Conservation (phyloP, 2,113 vertebrate genomes). For the Paradoxurus hermaphroditus region DNA sequence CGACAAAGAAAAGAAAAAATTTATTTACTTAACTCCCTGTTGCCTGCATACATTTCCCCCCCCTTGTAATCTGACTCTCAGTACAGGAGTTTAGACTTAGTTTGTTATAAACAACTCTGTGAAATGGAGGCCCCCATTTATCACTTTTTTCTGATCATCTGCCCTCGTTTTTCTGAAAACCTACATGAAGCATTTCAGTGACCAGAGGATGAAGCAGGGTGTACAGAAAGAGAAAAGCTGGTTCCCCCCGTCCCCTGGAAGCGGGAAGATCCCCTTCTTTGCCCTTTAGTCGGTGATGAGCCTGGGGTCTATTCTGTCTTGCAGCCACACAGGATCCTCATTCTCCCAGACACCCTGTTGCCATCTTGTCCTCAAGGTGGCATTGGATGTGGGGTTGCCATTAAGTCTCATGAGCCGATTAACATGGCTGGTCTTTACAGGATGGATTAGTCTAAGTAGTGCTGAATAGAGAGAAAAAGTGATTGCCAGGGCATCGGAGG, state of each 20-base stretch:
- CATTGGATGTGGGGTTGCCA: background rate
- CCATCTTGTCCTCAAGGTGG: background rate
- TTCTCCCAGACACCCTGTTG: background rate
- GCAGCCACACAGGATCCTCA: background rate
- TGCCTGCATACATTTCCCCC: conserved; percentile 83
- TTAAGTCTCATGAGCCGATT: background rate
- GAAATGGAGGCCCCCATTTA: conserved; percentile 2
- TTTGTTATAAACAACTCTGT: conserved; percentile 55
- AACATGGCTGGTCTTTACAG: background rate
- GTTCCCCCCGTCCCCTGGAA: background rate
- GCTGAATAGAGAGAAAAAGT: background rate
- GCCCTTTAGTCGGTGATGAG: background rate
- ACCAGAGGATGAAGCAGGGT: background rate
- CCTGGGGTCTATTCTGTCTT: background rate
- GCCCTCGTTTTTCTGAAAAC: conserved; percentile 27
- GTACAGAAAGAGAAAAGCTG: background rate
- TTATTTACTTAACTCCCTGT: conserved; percentile 91
- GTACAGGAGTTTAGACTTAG: conserved; percentile 56
- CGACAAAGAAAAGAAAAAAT: conserved; percentile 87
- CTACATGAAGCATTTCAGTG: conserved; percentile 24
- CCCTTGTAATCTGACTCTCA: conserved; percentile 49
- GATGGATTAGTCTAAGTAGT: background rate
- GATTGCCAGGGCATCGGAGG: background rate
- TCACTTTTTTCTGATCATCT: conserved; percentile 56
- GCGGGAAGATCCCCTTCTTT: background rate